Evolutionary conservation across 35 echinoderm and acorn worm species (phyloP), one percentile per base, ranked within the genome.

Genomic region (Stichopus chloronotus): DNA sequence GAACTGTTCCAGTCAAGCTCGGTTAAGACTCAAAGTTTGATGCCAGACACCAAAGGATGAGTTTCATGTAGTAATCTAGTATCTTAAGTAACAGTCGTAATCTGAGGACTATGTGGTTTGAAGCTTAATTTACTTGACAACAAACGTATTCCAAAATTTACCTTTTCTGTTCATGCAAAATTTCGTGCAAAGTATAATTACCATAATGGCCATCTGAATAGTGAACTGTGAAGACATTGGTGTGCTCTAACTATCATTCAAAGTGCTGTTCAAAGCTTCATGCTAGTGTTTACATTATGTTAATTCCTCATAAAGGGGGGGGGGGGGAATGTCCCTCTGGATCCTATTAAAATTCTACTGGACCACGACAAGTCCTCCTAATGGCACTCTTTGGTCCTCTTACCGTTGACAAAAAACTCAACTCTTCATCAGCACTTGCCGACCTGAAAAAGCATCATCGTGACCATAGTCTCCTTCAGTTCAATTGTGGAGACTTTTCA

Each of bases 181-280:
- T 78, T 78, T 78, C 76, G 76, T 78, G 9, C 76, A 78, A 43
- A 78, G 76, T 78, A 17, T 1, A 78, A 78, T 14, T 78, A 78
- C 76, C 20, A 78, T 78, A 22, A 78, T 6, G 8, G 20, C 19
- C 1, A 23, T 78, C 76, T n/a, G 25, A 23, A n/a, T 78, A 14
- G 76, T 78, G 76, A 78, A 78, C 76, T 78, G 76, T 78, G 76
- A n/a, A 78, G 20, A 78, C 19, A 9, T 78, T 78, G 76, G 76
- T 78, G 76, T 78, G 76, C 76, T 78, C 76, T 78, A 2, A n/a
- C 76, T 78, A n/a, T 78, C 76, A 22, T 78, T 78, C 1, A 78
- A 43, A 78, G 76, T 78, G 1, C 76, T 78, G 20, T n/a, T 78
- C 76, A 78, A 78, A 78, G 76, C 76, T 78, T 22, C 20, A 78